Evolutionary conservation across 2,113 vertebrate genomes (phyloP), one percentile per base, ranked within the genome.

Genomic region (Cyanoderma ruficeps): DNA sequence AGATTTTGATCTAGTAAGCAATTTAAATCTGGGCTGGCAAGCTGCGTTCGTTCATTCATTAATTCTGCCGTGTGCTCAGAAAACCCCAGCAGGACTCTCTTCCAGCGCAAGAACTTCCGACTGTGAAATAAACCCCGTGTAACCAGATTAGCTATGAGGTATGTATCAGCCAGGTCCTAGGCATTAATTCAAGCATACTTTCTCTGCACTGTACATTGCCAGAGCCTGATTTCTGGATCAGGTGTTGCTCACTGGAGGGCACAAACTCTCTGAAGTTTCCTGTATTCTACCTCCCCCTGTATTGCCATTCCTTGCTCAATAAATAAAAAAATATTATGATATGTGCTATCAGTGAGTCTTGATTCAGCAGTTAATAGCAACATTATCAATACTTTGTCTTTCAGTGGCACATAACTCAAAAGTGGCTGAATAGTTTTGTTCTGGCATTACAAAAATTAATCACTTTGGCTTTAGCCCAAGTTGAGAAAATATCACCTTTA

Each of bases 111-210:
- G 96, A 97, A 98, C 95, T 97, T 98, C 97, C 94, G 92, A 97
- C 97, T 98, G 98, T 95, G 98, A 97, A 98, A 98, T 98, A 98
- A 98, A 98, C 96, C 96, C 96, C 46, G 8, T 94, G 84, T 97
- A 98, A 97, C 97, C 97, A 98, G 97, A 97, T 98, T 98, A 98
- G 97, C 96, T 60, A 81, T 96, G 97, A 98, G 97, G 95, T 97
- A 97, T 97, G 97, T 86, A 92, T 94, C 96, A 94, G 87, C 83
- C 97, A 95, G 96, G 95, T 92, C 96, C 93, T 81, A 77, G 92
- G 95, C 94, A 96, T 97, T 97, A 95, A 96, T 96, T 97, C 97
- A 96, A 91, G 95, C 84, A 25, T 79, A 50, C 75, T 97, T 97
- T 91, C 91, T 71, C 63, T 74, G 76, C 14, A 1, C 94, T 72